Evolutionary conservation across 1,140 invertebrate species (phyloP).

Genomic region (Eufriesea mexicana): DNA sequence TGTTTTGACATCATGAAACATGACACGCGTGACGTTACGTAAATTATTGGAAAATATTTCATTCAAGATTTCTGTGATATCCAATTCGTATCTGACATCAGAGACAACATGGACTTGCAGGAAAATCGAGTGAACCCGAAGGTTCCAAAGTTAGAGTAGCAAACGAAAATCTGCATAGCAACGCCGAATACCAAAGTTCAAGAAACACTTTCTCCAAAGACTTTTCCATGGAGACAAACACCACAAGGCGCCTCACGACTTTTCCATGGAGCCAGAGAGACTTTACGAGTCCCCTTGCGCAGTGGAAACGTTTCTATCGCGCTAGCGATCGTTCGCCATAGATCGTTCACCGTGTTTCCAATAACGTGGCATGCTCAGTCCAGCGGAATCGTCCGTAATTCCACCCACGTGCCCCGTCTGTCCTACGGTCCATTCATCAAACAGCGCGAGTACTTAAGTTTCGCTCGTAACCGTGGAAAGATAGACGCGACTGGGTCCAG

Average conservation of each 20-base stretch:
- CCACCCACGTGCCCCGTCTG: slow-evolving; percentile 60
- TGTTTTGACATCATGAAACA: too few species aligned
- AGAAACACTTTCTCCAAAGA: background rate
- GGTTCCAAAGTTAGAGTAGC: background rate
- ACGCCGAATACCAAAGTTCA: background rate
- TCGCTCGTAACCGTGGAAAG: slow-evolving; percentile 44
- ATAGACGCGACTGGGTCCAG: slow-evolving; percentile 38
- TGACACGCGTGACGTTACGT: too few species aligned
- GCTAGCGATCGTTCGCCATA: slow-evolving; percentile 34
- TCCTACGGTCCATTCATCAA: slow-evolving; percentile 65
- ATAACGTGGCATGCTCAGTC: background rate
- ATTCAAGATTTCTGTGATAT: too few species aligned
- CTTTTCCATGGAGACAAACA: background rate
- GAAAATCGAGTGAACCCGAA: too few species aligned
- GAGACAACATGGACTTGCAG: too few species aligned
- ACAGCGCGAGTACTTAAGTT: slow-evolving; percentile 52
- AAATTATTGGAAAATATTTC: too few species aligned
- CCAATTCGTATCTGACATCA: too few species aligned
- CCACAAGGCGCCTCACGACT: background rate
- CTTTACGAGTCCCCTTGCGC: background rate
- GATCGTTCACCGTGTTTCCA: slow-evolving; percentile 42
- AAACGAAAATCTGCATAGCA: too few species aligned
- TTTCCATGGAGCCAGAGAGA: background rate
- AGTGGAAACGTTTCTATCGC: background rate
- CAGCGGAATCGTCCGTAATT: slow-evolving; percentile 59